Conservation (phyloP, 2,888 invertebrate genomes). For the Ennomos fuscantarius region DNA sequence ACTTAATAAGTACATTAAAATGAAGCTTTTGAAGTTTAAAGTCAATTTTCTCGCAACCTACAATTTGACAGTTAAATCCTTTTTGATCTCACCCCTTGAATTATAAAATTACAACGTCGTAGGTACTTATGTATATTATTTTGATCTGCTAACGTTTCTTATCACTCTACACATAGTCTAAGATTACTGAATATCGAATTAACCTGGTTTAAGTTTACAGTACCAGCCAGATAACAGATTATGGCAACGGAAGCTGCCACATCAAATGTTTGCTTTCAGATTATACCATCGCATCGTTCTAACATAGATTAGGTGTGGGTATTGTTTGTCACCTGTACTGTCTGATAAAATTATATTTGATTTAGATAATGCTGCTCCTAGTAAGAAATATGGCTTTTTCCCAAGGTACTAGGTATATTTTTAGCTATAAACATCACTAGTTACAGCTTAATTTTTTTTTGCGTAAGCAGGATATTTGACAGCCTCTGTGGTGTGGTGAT, state of each 20-base stretch:
- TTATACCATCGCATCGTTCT: slow-evolving; percentile 74
- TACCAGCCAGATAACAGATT: slow-evolving; percentile 69
- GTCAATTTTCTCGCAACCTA: too few species aligned
- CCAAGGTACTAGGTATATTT: slow-evolving; percentile 6
- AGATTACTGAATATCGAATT: slow-evolving; percentile 56
- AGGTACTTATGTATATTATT: not conserved
- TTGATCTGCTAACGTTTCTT: not conserved
- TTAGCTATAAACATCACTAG: not conserved
- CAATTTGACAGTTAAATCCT: too few species aligned
- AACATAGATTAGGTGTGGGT: slow-evolving; percentile 69
- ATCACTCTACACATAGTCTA: slow-evolving; percentile 24
- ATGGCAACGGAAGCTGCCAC: slow-evolving; percentile 77
- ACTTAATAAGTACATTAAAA: too few species aligned
- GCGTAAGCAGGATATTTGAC: too few species aligned
- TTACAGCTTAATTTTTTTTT: too few species aligned
- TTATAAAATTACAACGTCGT: not conserved
- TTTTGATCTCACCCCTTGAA: too few species aligned
- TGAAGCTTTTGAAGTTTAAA: too few species aligned
- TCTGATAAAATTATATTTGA: slow-evolving; percentile 75
- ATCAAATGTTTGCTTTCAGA: slow-evolving; percentile 69
- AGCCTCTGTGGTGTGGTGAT: too few species aligned
- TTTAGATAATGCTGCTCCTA: slow-evolving; percentile 65
- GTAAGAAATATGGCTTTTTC: slow-evolving; percentile 44
- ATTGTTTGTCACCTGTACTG: slow-evolving; percentile 75
- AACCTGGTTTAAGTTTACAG: slow-evolving; percentile 55